phyloP scores from a whole-genome alignment of 2,888 invertebrate species.

The Rhagonycha fulva region DNA sequence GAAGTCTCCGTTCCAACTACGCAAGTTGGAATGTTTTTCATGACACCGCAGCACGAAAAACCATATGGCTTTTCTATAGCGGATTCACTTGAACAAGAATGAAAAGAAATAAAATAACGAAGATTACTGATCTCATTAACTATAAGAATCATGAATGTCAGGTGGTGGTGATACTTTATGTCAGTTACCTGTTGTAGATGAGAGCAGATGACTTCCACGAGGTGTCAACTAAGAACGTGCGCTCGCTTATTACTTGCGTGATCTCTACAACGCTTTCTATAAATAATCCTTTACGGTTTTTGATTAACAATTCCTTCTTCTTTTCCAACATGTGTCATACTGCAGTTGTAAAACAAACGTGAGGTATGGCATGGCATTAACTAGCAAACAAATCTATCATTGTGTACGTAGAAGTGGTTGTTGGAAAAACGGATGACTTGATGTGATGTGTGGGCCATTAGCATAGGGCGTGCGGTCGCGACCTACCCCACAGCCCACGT shows the following conservation, averaged over 20 bases:
- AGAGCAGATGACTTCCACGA: constrained; percentile 20
- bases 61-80: neutral
- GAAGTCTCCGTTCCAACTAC: neutral
- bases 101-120: neutral
- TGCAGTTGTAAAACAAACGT: neutral
- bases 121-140: constrained; percentile 10
- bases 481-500: constrained; percentile 45
- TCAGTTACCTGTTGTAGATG: constrained; percentile 21
- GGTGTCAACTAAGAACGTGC: constrained; percentile 19
- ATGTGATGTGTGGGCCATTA: constrained; percentile 42
- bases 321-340: neutral
- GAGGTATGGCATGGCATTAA: neutral
- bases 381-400: constrained; percentile 10
- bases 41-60: neutral
- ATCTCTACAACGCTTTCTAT: neutral
- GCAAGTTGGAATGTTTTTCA: neutral
- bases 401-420: constrained; percentile 19
- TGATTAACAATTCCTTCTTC: neutral
- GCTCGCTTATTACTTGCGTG: constrained; percentile 14
- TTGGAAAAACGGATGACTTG: constrained; percentile 35
- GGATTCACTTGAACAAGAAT: neutral
- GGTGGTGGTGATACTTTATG: constrained; percentile 22
- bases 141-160: constrained; percentile 12
- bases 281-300: neutral
- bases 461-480: constrained; percentile 44